A percentile compares a stretch with the other conserved stretches of the same genome.
Evolutionary conservation across 2,113 vertebrate genomes (phyloP).

Genomic region (Zosterops lateralis): DNA sequence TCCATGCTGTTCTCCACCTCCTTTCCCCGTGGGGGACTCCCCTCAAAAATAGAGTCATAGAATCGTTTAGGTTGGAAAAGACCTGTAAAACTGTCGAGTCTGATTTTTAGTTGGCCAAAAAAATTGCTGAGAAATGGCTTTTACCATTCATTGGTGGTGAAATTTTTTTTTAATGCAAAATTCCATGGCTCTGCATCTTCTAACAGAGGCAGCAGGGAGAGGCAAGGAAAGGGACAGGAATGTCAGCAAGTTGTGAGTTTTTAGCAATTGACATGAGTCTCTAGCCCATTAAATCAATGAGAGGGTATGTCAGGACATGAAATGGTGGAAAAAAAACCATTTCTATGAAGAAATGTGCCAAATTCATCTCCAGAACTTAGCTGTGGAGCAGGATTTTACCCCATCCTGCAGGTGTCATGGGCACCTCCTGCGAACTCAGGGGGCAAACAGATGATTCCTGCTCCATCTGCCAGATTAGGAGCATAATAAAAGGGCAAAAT

Average conservation of each 20-base stretch:
- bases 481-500: background rate
- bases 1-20: background rate
- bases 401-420: accelerated
- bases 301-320: background rate
- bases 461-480: background rate
- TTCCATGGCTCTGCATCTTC: accelerated
- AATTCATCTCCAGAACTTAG: background rate
- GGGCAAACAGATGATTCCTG: background rate
- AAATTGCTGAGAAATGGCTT: background rate
- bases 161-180: background rate
- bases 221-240: background rate
- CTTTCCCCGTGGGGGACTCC: background rate
- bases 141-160: accelerated
- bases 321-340: background rate
- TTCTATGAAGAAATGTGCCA: background rate
- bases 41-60: background rate
- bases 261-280: background rate
- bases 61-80: background rate
- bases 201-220: background rate
- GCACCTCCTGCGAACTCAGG: background rate
- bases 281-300: background rate
- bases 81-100: accelerated
- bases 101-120: background rate
- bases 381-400: background rate
- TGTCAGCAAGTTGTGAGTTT: accelerated